phyloP scores from a whole-genome alignment of 2,797 vertebrate species.

The Aselliscus stoliczkanus region DNA sequence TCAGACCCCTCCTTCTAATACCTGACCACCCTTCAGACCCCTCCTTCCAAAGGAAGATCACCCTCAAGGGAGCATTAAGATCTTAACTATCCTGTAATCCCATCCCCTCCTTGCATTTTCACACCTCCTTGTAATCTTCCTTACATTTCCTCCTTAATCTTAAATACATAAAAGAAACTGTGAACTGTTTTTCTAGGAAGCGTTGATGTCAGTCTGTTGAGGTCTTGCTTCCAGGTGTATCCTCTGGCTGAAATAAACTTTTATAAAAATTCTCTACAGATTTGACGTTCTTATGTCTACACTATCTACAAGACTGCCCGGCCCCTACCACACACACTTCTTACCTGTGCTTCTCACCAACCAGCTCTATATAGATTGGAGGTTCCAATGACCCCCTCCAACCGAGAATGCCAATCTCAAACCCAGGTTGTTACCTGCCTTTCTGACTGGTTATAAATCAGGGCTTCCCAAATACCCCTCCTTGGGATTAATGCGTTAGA shows the following conservation, averaged over 20 bases:
- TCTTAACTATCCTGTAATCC: neutral
- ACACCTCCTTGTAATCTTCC: neutral
- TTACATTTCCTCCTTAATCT: neutral
- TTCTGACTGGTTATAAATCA: neutral
- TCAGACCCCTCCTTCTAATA: neutral
- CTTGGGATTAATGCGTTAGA: neutral
- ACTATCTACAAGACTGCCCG: neutral
- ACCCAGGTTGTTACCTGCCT: no score
- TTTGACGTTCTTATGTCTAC: no score
- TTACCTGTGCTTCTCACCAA: neutral
- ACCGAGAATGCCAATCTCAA: neutral
- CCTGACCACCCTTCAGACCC: neutral
- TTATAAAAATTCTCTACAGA: neutral
- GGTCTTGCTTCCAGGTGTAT: neutral
- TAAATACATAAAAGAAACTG: neutral
- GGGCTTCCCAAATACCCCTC: neutral
- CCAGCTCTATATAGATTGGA: neutral
- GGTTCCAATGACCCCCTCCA: neutral
- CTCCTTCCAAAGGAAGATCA: neutral
- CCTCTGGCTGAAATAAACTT: neutral
- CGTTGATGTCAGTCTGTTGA: neutral
- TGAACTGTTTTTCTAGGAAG: neutral
- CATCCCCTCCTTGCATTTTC: neutral
- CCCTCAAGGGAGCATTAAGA: neutral
- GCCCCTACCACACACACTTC: neutral